Evolutionary conservation across 2,888 invertebrate species (phyloP).

Genomic region (Xylocampa areola): DNA sequence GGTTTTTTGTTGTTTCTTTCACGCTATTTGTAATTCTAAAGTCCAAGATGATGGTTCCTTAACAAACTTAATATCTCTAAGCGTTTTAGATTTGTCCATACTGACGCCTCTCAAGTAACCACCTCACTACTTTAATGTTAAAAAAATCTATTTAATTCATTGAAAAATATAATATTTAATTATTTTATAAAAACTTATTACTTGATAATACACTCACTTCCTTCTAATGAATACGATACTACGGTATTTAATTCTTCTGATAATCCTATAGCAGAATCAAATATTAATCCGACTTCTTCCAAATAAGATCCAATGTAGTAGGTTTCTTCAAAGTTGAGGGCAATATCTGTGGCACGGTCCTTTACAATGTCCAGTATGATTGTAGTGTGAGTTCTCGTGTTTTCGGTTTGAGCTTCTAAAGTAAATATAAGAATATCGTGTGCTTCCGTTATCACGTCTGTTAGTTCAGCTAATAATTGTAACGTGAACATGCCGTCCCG

Average conservation of each 20-base stretch:
- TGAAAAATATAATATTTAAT: no score
- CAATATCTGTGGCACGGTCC: not conserved
- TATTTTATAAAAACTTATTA: no score
- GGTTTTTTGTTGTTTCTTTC: no score
- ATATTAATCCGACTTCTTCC: constrained; percentile 24
- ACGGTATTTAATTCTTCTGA: constrained; percentile 55
- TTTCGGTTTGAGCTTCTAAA: constrained; percentile 48
- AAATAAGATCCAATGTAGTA: constrained; percentile 47
- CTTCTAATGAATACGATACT: constrained; percentile 60
- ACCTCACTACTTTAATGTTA: no score
- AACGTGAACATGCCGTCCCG: constrained; percentile 48
- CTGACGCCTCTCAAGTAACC: no score
- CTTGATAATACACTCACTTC: constrained; percentile 57
- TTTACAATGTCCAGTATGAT: constrained; percentile 7
- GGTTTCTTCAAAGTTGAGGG: constrained; percentile 32
- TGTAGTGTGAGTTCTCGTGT: constrained; percentile 23
- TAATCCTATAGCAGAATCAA: constrained; percentile 33
- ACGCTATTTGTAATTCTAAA: no score
- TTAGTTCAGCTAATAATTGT: constrained; percentile 38
- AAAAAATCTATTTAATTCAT: no score
- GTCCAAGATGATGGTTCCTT: no score
- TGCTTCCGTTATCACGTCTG: constrained; percentile 44
- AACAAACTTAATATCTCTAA: no score
- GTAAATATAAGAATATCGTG: constrained; percentile 57
- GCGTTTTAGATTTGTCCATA: no score